These are phyloP conservation scores for Pseudopleuronectes americanus DNA, from an alignment of 2,797 vertebrate species.

Conservation along the genomic window DNA sequence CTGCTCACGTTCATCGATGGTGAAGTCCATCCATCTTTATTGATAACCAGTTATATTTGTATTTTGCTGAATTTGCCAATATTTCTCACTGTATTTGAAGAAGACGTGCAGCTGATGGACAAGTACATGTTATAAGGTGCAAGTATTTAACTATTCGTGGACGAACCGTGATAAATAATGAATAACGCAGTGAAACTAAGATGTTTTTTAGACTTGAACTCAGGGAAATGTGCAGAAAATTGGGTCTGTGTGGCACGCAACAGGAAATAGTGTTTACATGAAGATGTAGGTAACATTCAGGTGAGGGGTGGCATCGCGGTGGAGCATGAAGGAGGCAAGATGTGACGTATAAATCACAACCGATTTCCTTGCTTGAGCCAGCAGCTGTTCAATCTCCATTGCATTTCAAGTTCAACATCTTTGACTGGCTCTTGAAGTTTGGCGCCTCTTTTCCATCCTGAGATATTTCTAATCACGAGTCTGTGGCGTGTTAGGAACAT, in stretches of 20 bases:
- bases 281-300: conserved; percentile 1
- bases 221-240: no score
- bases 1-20: conserved; percentile 38
- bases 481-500: no score
- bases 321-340: no score
- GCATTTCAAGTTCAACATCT: no score
- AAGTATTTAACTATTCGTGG: conserved; percentile 2
- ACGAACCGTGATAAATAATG: conserved; percentile 34
- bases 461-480: no score
- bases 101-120: background rate
- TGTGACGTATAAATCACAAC: no score
- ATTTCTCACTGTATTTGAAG: background rate
- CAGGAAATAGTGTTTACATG: no score
- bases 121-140: background rate
- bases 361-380: no score
- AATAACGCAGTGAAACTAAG: conserved; percentile 13
- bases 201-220: background rate
- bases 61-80: background rate
- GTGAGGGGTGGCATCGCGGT: no score
- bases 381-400: no score
- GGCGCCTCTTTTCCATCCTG: no score
- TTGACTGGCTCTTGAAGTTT: no score
- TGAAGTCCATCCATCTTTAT: conserved; percentile 21
- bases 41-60: background rate
- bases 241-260: background rate